Conservation (phyloP, 1,140 invertebrate genomes). For the Ips typographus region DNA sequence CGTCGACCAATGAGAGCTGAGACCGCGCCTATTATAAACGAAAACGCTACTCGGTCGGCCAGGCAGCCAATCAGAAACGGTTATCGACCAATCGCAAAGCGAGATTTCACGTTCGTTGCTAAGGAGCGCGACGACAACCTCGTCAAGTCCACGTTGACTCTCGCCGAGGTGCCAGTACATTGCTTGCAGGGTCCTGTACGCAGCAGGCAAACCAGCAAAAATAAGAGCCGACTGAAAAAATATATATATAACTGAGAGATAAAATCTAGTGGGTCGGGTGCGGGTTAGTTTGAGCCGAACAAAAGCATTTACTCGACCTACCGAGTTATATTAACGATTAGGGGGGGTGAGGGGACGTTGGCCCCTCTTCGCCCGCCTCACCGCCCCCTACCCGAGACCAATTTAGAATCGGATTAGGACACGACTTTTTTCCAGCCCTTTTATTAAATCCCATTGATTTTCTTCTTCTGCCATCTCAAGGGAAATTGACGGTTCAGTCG, state of each 20-base stretch:
- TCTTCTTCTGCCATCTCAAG: too few species aligned
- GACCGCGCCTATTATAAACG: conserved; percentile 46
- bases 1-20: conserved; percentile 31
- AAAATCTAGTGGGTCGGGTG: conserved; percentile 52
- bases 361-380: too few species aligned
- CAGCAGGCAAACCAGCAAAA: conserved; percentile 52
- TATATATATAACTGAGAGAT: conserved; percentile 49
- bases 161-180: conserved; percentile 51
- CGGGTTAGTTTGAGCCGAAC: conserved; percentile 49
- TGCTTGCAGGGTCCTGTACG: conserved; percentile 51
- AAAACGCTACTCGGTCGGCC: conserved; percentile 35
- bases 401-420: too few species aligned
- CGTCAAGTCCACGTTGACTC: conserved; percentile 49
- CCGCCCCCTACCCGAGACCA: too few species aligned
- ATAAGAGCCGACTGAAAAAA: conserved; percentile 53
- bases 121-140: conserved; percentile 40
- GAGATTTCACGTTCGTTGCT: conserved; percentile 43
- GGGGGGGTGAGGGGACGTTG: conserved; percentile 36
- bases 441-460: too few species aligned
- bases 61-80: conserved; percentile 37
- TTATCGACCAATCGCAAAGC: conserved; percentile 35
- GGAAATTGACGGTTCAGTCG: too few species aligned
- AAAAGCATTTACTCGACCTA: conserved; percentile 48
- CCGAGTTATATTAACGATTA: conserved; percentile 45
- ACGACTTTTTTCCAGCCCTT: too few species aligned